Evolutionary conservation across 1,140 invertebrate genomes (phyloP).

Genomic region (Gonatopus flavifemur): DNA sequence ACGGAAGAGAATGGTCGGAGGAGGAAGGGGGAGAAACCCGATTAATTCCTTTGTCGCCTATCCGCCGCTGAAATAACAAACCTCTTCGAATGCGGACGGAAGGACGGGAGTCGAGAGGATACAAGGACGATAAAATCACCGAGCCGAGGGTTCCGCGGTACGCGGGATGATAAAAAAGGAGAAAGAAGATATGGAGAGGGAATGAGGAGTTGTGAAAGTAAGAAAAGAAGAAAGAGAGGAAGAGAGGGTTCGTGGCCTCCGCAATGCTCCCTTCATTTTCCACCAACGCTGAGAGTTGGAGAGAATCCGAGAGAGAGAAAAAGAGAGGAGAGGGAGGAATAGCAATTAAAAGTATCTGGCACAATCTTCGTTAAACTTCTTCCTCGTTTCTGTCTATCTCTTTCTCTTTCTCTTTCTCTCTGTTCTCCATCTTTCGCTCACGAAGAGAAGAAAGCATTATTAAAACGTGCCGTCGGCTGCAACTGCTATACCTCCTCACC

Average conservation of each 20-base stretch:
- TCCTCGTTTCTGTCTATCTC: conserved; percentile 40
- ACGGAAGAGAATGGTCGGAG: conserved; percentile 3
- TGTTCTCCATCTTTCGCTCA: no score
- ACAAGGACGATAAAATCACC: conserved; percentile 55
- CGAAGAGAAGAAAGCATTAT: conserved; percentile 47
- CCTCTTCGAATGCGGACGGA: no score
- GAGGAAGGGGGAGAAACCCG: conserved; percentile 26
- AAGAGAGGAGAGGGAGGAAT: conserved; percentile 41
- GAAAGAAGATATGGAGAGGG: conserved; percentile 15
- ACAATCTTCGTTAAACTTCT: conserved; percentile 59
- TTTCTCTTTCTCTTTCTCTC: conserved; percentile 19
- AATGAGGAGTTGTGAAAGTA: not conserved
- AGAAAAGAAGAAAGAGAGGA: conserved; percentile 1
- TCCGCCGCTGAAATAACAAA: conserved; percentile 51
- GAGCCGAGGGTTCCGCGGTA: conserved; percentile 39
- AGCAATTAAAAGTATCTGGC: conserved; percentile 58
- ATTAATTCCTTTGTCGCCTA: conserved; percentile 52
- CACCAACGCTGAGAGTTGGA: conserved; percentile 27
- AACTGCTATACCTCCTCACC: conserved; percentile 20
- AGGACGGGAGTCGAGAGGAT: conserved; percentile 49
- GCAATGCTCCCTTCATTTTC: conserved; percentile 33
- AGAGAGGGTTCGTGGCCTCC: conserved; percentile 12
- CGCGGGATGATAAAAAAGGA: conserved; percentile 33
- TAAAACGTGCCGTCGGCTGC: conserved; percentile 53
- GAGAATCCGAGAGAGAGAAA: conserved; percentile 5